Evolutionary conservation across 92 coral and sea anemone genomes (phyloP).

Genomic region (Siderastrea radians): DNA sequence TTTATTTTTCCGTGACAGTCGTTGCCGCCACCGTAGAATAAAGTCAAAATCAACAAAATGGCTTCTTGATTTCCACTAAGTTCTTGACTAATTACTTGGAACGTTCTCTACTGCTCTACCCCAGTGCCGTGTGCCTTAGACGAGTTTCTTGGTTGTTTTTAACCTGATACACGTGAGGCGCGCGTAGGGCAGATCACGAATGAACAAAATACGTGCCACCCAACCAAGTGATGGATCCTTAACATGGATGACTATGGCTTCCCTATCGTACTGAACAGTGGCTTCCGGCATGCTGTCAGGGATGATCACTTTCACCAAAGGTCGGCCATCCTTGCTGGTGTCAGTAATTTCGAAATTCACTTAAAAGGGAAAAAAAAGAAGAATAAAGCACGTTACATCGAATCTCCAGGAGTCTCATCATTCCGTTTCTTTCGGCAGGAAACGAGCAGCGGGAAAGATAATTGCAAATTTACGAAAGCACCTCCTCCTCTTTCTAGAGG

Average conservation of each 20-base stretch:
- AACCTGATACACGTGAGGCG: background rate
- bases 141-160: background rate
- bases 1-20: too few species aligned
- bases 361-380: too few species aligned
- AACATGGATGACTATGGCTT: background rate
- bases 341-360: conserved; percentile 6
- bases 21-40: too few species aligned
- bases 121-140: conserved; percentile 4
- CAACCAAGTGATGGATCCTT: conserved; percentile 16
- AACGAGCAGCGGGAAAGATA: too few species aligned
- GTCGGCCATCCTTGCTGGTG: conserved; percentile 6
- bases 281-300: conserved; percentile 3
- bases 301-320: conserved; percentile 3
- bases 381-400: too few species aligned
- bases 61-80: too few species aligned
- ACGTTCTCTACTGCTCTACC: too few species aligned
- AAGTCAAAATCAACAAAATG: too few species aligned
- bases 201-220: background rate
- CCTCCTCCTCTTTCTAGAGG: too few species aligned
- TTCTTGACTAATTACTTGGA: too few species aligned
- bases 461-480: too few species aligned
- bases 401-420: background rate
- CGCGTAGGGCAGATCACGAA: background rate
- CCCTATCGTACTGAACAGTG: background rate
- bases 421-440: too few species aligned